Evolutionary conservation across 2,113 vertebrate genomes (phyloP).

Genomic region (mouse (Mus musculus)): DNA sequence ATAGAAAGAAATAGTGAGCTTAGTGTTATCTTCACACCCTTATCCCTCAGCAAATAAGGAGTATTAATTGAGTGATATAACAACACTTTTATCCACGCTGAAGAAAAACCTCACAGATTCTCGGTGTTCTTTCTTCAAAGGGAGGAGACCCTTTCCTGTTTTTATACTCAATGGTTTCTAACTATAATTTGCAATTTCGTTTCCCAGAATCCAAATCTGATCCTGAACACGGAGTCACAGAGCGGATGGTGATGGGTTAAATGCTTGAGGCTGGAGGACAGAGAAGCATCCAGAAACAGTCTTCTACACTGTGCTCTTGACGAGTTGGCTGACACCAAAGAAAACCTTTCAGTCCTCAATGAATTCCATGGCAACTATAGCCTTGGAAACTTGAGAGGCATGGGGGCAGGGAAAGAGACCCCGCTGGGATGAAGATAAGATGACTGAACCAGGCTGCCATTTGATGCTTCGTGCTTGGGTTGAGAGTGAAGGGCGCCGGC

Average conservation of each 20-base stretch:
- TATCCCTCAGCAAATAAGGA: neutral
- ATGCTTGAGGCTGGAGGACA: neutral
- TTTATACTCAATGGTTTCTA: neutral
- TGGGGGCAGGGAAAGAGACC: neutral
- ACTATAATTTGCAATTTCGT: neutral
- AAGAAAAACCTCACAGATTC: neutral
- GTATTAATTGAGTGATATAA: neutral
- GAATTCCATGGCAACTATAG: slow-evolving; percentile 60
- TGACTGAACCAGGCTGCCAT: slow-evolving; percentile 75
- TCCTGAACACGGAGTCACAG: neutral
- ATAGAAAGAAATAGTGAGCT: neutral
- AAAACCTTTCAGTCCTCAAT: slow-evolving; percentile 19
- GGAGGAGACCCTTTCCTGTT: neutral
- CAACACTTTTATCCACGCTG: neutral
- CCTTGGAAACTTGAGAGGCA: slow-evolving; percentile 29
- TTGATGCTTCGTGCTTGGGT: slow-evolving; percentile 64
- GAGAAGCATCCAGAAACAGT: neutral
- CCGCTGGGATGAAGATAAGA: slow-evolving; percentile 51
- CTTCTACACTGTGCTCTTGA: neutral
- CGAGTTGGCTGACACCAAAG: slow-evolving; percentile 1
- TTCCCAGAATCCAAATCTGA: neutral
- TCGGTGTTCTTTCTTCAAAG: slow-evolving; percentile 17
- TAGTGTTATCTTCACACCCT: neutral
- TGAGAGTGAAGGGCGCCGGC: slow-evolving; percentile 64
- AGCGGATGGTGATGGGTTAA: neutral